Percentiles rank a stretch among this genome's conserved stretches.
These are phyloP conservation scores for Danio albolineatus DNA, from an alignment of 2,797 vertebrate genomes.

Conservation along the genomic window DNA sequence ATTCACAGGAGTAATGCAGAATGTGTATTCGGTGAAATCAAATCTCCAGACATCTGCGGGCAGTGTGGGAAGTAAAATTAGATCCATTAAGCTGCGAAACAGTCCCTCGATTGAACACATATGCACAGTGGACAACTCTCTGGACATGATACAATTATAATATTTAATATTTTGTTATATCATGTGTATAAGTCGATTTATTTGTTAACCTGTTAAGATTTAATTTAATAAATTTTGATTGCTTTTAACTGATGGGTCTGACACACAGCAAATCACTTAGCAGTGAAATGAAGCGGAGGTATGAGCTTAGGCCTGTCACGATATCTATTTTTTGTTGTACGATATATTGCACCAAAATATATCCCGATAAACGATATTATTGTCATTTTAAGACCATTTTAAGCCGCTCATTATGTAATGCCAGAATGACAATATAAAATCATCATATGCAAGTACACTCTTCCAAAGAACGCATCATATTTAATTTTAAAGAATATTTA, in stretches of 20 bases:
- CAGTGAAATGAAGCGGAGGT: not conserved
- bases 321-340: no score
- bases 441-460: no score
- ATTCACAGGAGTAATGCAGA: slow-evolving; percentile 11
- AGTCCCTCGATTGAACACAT: slow-evolving; percentile 9
- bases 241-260: not conserved
- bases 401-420: no score
- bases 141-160: not conserved
- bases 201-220: slow-evolving; percentile 6
- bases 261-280: slow-evolving; percentile 4
- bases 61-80: slow-evolving; percentile 44
- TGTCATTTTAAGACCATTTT: no score
- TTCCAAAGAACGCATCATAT: no score
- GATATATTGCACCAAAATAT: no score
- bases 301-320: no score
- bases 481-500: no score
- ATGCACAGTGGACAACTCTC: not conserved
- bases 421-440: no score
- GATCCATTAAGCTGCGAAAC: slow-evolving; percentile 29
- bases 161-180: no score
- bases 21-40: slow-evolving; percentile 49
- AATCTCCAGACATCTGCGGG: slow-evolving; percentile 14
- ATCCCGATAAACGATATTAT: no score
- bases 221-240: slow-evolving; percentile 16
- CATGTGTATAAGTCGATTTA: slow-evolving; percentile 2